Evolutionary conservation across 1,140 invertebrate genomes (phyloP).

Genomic region (Drosophila guanche): DNA sequence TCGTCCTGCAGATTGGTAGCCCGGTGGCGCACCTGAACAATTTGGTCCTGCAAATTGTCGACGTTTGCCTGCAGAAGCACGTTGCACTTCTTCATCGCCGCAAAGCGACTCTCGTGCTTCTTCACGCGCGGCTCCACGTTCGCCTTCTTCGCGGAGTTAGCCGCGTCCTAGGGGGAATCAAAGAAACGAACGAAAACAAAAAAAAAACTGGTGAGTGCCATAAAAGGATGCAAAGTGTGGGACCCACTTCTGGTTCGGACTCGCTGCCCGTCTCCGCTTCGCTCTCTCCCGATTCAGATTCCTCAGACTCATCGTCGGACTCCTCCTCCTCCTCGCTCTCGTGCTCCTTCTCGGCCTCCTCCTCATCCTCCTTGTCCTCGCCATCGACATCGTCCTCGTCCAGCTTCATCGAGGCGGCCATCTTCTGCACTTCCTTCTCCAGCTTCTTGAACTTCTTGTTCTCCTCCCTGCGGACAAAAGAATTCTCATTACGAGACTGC

Average conservation of each 20-base stretch:
- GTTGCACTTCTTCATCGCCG: constrained; percentile 93
- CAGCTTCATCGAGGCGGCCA: constrained; percentile 92
- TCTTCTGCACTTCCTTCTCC: constrained; percentile 94
- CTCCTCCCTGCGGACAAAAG: constrained; percentile 85
- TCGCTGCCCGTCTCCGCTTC: constrained; percentile 88
- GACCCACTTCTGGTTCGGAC: constrained; percentile 86
- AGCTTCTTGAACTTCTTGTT: constrained; percentile 90
- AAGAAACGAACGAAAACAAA: not conserved
- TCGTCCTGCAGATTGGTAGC: constrained; percentile 91
- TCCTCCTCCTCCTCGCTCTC: constrained; percentile 86
- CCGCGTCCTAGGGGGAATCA: constrained; percentile 84
- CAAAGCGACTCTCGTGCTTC: constrained; percentile 89
- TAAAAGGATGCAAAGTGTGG: not conserved
- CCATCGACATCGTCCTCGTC: constrained; percentile 89
- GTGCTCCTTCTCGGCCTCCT: constrained; percentile 86
- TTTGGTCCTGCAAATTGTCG: constrained; percentile 92
- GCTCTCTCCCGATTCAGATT: constrained; percentile 86
- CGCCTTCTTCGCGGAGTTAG: constrained; percentile 87
- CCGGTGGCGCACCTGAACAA: constrained; percentile 91
- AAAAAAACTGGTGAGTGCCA: constrained; percentile 61
- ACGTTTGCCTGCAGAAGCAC: constrained; percentile 93
- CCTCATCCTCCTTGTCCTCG: constrained; percentile 87
- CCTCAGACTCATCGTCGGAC: constrained; percentile 87
- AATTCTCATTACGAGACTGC: not conserved
- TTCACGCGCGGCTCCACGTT: constrained; percentile 87